Percentiles rank a stretch among this genome's conserved stretches.
Evolutionary conservation across 2,797 vertebrate genomes (phyloP).

Genomic region (Enteromius trimaculatus): DNA sequence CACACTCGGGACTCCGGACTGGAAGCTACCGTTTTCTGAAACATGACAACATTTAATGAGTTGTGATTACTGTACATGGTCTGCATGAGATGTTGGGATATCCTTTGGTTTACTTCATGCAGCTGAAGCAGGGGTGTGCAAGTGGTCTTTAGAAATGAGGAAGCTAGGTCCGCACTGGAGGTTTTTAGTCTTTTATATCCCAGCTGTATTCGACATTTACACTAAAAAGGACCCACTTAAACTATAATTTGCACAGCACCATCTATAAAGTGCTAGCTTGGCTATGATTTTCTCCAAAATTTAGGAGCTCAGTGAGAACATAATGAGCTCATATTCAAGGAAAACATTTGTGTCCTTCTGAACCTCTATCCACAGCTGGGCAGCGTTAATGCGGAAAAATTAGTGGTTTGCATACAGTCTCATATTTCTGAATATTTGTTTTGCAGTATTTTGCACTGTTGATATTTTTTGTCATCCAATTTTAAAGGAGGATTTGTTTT

Average conservation of each 20-base stretch:
- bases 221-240: not conserved
- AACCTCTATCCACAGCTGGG: not conserved
- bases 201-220: not conserved
- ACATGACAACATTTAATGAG: constrained; percentile 17
- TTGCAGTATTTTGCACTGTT: not conserved
- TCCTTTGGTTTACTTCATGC: constrained; percentile 1
- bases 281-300: not conserved
- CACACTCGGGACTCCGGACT: constrained; percentile 2
- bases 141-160: not conserved
- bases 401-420: not conserved
- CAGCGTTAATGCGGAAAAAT: not conserved
- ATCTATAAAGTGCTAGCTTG: not conserved
- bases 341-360: constrained; percentile 11
- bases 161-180: not conserved
- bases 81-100: not conserved
- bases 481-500: not conserved
- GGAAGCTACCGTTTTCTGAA: constrained; percentile 5
- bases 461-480: not conserved
- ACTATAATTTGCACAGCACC: not conserved
- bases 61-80: not conserved
- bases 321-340: constrained; percentile 4
- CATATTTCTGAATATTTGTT: not conserved
- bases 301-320: not conserved
- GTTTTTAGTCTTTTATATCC: not conserved
- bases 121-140: not conserved